A percentile compares a stretch with the other conserved stretches of the same genome.
Evolutionary conservation across 2,113 vertebrate genomes (phyloP).

Genomic region (Pedetes capensis): DNA sequence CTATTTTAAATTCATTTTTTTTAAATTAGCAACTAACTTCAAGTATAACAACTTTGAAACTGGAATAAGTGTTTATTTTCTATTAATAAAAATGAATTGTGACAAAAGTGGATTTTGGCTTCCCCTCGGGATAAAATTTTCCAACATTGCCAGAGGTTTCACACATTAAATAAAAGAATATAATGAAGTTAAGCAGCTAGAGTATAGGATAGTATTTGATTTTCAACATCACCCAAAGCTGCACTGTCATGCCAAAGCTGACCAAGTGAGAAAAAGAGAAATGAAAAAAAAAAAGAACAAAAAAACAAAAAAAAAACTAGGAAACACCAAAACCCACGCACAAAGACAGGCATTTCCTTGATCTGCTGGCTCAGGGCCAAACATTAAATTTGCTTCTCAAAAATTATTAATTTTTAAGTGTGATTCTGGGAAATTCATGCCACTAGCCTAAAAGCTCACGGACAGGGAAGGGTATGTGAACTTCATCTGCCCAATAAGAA

Average conservation of each 20-base stretch:
- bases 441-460: conserved; percentile 33
- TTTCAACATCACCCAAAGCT: conserved; percentile 64
- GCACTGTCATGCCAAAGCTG: conserved; percentile 68
- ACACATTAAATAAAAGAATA: conserved; percentile 65
- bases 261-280: conserved; percentile 40
- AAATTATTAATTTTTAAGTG: conserved; percentile 39
- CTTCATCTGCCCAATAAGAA: not conserved
- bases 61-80: conserved; percentile 85
- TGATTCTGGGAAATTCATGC: conserved; percentile 39
- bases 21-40: conserved; percentile 76
- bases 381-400: conserved; percentile 57
- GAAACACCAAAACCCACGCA: conserved; percentile 54
- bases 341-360: conserved; percentile 53
- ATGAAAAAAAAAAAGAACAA: not conserved
- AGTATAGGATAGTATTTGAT: conserved; percentile 60
- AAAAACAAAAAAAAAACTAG: not conserved
- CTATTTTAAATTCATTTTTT: conserved; percentile 77
- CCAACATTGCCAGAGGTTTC: conserved; percentile 52
- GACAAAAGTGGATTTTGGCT: conserved; percentile 79
- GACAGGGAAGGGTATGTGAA: not conserved
- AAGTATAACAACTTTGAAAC: conserved; percentile 72
- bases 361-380: conserved; percentile 73
- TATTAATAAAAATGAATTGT: conserved; percentile 90
- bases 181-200: conserved; percentile 53
- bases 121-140: conserved; percentile 60